A percentile compares a stretch with the other conserved stretches of the same genome.
phyloP scores from a whole-genome alignment of 2,797 vertebrate genomes.

The Emys orbicularis region DNA sequence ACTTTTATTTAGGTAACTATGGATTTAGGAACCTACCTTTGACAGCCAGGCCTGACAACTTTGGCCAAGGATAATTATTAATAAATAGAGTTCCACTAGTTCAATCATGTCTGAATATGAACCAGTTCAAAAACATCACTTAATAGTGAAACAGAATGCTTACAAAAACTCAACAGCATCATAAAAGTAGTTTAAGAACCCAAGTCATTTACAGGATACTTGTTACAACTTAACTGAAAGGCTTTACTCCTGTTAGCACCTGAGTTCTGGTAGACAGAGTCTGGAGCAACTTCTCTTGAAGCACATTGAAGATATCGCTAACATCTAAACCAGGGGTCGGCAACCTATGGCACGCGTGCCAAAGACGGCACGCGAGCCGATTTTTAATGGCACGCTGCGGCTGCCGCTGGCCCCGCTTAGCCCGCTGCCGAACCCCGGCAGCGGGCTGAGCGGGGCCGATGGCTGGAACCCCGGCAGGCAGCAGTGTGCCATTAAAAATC shows the following conservation, averaged over 20 bases:
- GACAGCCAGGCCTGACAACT: background rate
- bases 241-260: background rate
- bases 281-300: background rate
- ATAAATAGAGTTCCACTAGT: background rate
- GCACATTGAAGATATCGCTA: background rate
- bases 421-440: too few relatives aligned
- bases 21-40: background rate
- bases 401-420: too few relatives aligned
- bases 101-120: background rate
- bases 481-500: too few relatives aligned
- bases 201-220: background rate
- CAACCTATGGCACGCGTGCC: too few relatives aligned
- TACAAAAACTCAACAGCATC: background rate
- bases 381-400: too few relatives aligned
- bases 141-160: background rate
- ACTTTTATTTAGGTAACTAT: background rate
- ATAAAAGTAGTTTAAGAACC: background rate
- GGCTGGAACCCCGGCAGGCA: too few relatives aligned
- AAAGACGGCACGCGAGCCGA: too few relatives aligned
- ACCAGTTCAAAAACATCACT: background rate
- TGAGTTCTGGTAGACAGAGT: background rate
- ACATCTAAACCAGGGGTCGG: background rate
- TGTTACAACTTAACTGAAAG: background rate
- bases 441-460: too few relatives aligned
- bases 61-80: background rate